Evolutionary conservation across 2,888 invertebrate species (phyloP).

Genomic region (Sympetrum striolatum): DNA sequence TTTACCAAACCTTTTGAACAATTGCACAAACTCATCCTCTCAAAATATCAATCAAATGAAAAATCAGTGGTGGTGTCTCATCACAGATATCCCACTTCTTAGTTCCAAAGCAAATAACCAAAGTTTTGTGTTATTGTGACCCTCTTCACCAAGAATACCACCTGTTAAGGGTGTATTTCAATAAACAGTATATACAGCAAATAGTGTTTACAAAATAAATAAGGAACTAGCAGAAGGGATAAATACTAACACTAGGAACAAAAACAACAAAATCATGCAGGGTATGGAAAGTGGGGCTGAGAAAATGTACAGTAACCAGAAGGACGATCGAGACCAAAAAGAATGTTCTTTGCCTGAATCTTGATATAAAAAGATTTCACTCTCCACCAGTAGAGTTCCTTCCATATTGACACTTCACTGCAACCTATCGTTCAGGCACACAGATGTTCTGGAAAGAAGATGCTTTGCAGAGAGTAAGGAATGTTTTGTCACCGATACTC

Average conservation of each 20-base stretch:
- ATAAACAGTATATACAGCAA: conserved; percentile 12
- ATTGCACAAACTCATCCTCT: neutral
- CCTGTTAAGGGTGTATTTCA: neutral
- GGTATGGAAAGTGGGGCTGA: neutral
- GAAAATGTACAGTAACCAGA: neutral
- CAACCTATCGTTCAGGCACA: neutral
- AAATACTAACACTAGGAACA: conserved; percentile 15
- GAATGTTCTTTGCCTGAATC: neutral
- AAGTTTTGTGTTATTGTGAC: neutral
- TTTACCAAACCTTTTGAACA: neutral
- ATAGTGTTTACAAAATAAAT: conserved; percentile 8
- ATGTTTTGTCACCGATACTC: conserved; percentile 24
- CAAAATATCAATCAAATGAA: neutral
- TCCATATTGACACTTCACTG: conserved; percentile 1
- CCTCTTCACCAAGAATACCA: neutral
- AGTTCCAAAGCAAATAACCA: neutral
- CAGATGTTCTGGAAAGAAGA: conserved; percentile 5
- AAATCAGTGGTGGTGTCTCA: neutral
- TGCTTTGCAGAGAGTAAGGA: neutral
- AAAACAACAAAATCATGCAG: neutral
- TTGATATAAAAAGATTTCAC: conserved; percentile 19
- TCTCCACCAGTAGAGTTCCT: neutral
- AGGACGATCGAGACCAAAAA: neutral
- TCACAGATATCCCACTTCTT: neutral
- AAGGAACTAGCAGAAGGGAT: neutral